phyloP scores from a whole-genome alignment of 2,797 vertebrate species.

The Neostethus bicornis region DNA sequence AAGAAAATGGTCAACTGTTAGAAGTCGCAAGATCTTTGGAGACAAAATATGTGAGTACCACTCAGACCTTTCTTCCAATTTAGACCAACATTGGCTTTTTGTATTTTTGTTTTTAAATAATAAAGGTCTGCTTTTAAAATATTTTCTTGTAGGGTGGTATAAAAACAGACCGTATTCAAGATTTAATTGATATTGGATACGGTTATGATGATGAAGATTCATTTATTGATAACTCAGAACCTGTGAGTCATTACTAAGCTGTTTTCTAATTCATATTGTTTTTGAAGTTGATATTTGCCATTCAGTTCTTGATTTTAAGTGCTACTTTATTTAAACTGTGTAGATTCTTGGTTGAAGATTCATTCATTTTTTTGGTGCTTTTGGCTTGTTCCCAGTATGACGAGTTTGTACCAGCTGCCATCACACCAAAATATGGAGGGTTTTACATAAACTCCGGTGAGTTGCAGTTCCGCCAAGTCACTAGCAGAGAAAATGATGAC shows the following conservation, averaged over 20 bases:
- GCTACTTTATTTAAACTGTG: not conserved
- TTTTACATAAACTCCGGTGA: conserved; percentile 95
- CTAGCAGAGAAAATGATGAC: conserved; percentile 82
- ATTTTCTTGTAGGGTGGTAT: conserved; percentile 78
- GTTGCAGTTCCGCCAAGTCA: conserved; percentile 88
- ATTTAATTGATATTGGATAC: conserved; percentile 93
- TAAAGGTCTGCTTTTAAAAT: not conserved
- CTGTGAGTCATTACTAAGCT: conserved; percentile 80
- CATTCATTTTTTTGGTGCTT: not conserved
- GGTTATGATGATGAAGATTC: conserved; percentile 97
- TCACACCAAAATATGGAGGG: conserved; percentile 91
- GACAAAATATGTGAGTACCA: conserved; percentile 88
- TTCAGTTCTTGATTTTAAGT: not conserved
- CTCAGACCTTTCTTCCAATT: not conserved
- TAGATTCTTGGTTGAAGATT: not conserved
- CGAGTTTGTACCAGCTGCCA: conserved; percentile 91
- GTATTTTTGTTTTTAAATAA: not conserved
- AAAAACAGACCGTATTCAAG: conserved; percentile 89
- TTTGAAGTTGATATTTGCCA: no score
- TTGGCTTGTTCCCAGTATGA: conserved; percentile 80
- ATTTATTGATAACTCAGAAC: conserved; percentile 98
- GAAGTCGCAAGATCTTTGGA: conserved; percentile 84
- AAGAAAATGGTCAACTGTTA: conserved; percentile 80
- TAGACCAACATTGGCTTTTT: not conserved
- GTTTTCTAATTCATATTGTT: not conserved